phyloP scores from a whole-genome alignment of 2,797 vertebrate genomes.

The Centroberyx gerrardi region DNA sequence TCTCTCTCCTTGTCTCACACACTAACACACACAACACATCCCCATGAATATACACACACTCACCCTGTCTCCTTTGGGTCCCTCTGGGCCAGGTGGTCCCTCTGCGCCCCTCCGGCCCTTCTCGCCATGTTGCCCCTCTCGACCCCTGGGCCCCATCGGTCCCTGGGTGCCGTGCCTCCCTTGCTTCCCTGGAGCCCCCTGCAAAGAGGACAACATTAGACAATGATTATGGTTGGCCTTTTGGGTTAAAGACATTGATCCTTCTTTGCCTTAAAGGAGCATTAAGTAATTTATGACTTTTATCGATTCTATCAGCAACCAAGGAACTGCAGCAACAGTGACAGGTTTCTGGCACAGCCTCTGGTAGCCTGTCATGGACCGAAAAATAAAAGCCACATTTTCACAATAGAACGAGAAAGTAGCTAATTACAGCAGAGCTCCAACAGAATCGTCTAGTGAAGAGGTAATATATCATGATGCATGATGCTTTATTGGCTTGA shows the following conservation, averaged over 20 bases:
- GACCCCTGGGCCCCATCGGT: conserved; percentile 55
- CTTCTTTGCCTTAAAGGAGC: background rate
- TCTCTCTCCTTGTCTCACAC: background rate
- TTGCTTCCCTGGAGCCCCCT: conserved; percentile 73
- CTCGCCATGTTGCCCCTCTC: conserved; percentile 59
- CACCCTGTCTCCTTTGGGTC: conserved; percentile 70
- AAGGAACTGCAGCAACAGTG: too few relatives aligned
- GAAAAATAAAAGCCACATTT: too few relatives aligned
- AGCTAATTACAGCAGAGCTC: too few relatives aligned
- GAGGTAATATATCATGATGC: too few relatives aligned
- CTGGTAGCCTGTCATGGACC: too few relatives aligned
- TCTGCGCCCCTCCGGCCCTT: conserved; percentile 70
- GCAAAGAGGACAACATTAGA: background rate
- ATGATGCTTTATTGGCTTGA: too few relatives aligned
- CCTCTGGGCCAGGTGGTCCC: conserved; percentile 64
- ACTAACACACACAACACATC: background rate
- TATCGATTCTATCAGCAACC: too few relatives aligned
- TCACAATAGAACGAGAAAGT: too few relatives aligned
- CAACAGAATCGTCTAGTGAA: too few relatives aligned
- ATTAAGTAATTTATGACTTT: too few relatives aligned
- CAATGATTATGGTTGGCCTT: background rate
- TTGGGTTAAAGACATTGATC: background rate
- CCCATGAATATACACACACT: conserved; percentile 42
- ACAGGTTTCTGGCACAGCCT: too few relatives aligned
- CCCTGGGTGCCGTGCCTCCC: conserved; percentile 63